Evolutionary conservation across 2,113 vertebrate genomes (phyloP).

Genomic region (Bolborhynchus lineola): DNA sequence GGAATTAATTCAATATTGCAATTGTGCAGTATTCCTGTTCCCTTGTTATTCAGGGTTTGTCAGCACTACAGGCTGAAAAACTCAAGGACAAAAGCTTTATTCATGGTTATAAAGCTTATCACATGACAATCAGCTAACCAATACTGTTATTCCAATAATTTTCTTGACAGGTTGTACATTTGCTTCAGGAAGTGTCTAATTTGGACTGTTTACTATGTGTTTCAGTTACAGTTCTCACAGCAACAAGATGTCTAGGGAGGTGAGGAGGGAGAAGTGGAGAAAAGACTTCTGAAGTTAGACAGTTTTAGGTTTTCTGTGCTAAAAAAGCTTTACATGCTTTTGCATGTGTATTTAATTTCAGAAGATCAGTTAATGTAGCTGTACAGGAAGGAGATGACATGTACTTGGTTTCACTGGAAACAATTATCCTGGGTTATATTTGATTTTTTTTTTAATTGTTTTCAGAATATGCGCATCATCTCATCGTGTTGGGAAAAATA

Average conservation of each 20-base stretch:
- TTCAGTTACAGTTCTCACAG: not conserved
- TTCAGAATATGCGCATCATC: not conserved
- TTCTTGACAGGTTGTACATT: not conserved
- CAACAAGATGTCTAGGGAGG: not conserved
- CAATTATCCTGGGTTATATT: not conserved
- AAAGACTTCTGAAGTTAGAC: not conserved
- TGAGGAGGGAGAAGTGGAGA: not conserved
- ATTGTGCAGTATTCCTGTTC: not conserved
- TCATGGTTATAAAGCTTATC: not conserved
- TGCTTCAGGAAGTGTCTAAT: not conserved
- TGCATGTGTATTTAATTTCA: not conserved
- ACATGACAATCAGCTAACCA: not conserved
- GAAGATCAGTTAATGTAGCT: not conserved
- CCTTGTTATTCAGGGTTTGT: not conserved
- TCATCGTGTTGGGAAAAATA: not conserved
- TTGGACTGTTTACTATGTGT: not conserved
- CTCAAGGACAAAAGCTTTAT: not conserved
- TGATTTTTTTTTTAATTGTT: not conserved
- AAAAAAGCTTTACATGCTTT: not conserved
- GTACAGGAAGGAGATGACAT: not conserved
- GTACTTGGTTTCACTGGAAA: not conserved
- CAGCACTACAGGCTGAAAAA: not conserved
- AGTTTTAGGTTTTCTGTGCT: not conserved
- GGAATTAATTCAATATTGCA: not conserved
- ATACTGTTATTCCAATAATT: not conserved